A percentile compares a stretch with the other conserved stretches of the same genome.
These are phyloP conservation scores for Lissocephala sabroskyi DNA, from an alignment of 2,888 invertebrate species.

Conservation along the genomic window DNA sequence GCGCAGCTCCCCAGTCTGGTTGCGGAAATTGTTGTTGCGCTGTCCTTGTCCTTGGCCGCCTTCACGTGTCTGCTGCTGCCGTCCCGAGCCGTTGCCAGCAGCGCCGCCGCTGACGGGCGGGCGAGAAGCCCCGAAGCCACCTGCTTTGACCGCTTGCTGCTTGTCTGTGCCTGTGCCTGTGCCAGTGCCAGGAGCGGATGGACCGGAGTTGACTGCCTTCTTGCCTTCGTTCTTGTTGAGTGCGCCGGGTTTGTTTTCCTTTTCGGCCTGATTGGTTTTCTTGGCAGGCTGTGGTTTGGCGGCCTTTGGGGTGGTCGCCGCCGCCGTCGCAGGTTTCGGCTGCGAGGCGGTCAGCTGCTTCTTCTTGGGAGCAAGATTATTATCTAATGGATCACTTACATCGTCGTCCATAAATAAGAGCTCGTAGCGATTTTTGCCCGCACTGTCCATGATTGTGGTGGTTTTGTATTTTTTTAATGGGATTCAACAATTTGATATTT, in stretches of 20 bases:
- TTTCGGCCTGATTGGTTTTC: conserved; percentile 69
- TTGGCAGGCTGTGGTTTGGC: conserved; percentile 43
- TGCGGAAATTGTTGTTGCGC: conserved; percentile 61
- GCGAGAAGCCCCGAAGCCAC: no score
- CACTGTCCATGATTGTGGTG: conserved; percentile 72
- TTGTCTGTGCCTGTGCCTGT: conserved; percentile 16
- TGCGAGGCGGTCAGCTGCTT: conserved; percentile 61
- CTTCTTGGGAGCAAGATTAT: conserved; percentile 69
- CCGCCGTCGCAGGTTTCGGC: conserved; percentile 52
- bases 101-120: conserved; percentile 32
- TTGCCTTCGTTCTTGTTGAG: conserved; percentile 69
- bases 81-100: conserved; percentile 34
- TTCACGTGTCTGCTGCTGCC: conserved; percentile 54
- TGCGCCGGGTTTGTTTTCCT: conserved; percentile 71
- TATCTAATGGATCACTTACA: conserved; percentile 72
- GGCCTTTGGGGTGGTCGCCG: conserved; percentile 31
- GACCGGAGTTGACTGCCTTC: conserved; percentile 30
- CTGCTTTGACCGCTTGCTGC: no score
- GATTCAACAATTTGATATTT: no score
- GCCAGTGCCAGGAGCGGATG: no score
- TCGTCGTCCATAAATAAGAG: conserved; percentile 73
- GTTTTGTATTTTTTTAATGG: no score
- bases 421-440: conserved; percentile 73
- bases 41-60: conserved; percentile 58
- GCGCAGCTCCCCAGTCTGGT: conserved; percentile 75